Evolutionary conservation across 2,113 vertebrate genomes (phyloP).

Genomic region (Gadus macrocephalus): DNA sequence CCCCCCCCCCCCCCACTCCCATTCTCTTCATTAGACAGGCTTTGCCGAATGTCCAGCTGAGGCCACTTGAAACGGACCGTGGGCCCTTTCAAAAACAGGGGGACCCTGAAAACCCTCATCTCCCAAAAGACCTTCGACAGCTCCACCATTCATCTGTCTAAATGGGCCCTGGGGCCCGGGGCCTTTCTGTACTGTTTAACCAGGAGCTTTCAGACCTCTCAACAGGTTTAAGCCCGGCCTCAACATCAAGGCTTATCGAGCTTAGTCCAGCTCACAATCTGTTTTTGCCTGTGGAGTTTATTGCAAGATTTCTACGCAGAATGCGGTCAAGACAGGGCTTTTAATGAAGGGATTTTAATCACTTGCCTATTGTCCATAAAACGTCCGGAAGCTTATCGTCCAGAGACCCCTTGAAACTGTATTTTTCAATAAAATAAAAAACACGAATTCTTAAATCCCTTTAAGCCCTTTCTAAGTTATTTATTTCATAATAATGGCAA

Average conservation of each 20-base stretch:
- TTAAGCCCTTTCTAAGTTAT: too few relatives aligned
- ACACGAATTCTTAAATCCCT: too few relatives aligned
- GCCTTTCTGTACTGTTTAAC: not conserved
- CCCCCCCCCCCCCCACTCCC: not conserved
- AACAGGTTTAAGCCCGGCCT: not conserved
- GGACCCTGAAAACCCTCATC: not conserved
- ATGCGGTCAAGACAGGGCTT: not conserved
- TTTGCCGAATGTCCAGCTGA: constrained; percentile 34
- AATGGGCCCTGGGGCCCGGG: not conserved
- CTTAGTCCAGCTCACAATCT: not conserved
- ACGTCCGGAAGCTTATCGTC: too few relatives aligned
- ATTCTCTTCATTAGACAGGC: constrained; percentile 12
- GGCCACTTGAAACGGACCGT: constrained; percentile 24
- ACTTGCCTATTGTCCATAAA: too few relatives aligned
- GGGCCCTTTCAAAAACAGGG: not conserved
- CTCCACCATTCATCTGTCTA: not conserved
- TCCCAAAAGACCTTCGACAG: not conserved
- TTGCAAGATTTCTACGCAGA: not conserved
- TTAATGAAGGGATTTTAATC: not conserved
- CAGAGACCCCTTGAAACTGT: too few relatives aligned
- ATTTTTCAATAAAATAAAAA: too few relatives aligned
- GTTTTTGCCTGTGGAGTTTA: not conserved
- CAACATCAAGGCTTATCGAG: not conserved
- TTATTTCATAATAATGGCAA: too few relatives aligned
- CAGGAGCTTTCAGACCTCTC: not conserved